Conservation (phyloP, 2,888 invertebrate genomes). For the Horisme vitalbata region DNA sequence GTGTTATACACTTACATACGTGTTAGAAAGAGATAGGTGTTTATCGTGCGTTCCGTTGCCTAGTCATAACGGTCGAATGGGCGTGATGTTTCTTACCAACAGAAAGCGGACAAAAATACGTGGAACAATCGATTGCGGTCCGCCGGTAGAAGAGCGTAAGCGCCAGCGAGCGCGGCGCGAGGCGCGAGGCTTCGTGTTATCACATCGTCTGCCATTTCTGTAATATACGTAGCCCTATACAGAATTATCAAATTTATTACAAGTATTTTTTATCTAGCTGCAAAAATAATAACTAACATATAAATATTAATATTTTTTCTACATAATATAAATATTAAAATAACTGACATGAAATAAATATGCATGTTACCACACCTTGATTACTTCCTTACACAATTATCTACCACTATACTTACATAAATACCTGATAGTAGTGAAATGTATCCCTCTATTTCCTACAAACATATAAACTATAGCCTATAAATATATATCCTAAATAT, state of each 20-base stretch:
- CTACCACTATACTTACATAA: too few species aligned
- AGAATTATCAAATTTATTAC: background rate
- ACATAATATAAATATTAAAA: too few species aligned
- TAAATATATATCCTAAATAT: too few species aligned
- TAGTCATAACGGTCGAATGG: slow-evolving; percentile 83
- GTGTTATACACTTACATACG: slow-evolving; percentile 64
- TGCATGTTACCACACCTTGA: too few species aligned
- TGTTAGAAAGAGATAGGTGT: slow-evolving; percentile 71
- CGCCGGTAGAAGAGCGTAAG: slow-evolving; percentile 62
- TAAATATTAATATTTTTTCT: too few species aligned
- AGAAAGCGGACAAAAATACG: slow-evolving; percentile 81
- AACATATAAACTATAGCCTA: too few species aligned
- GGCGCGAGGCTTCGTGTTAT: background rate
- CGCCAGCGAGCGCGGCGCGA: slow-evolving; percentile 32
- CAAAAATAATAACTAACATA: too few species aligned
- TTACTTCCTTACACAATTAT: too few species aligned
- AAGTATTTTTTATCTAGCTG: background rate
- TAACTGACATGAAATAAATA: too few species aligned
- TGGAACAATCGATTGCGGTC: slow-evolving; percentile 76
- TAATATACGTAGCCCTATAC: background rate
- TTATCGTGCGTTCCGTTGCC: slow-evolving; percentile 74
- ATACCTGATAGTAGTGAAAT: too few species aligned
- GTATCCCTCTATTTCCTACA: too few species aligned
- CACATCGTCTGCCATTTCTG: slow-evolving; percentile 8
- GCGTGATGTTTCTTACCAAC: slow-evolving; percentile 83